Conservation (phyloP, 1,140 invertebrate genomes). For the Temnothorax longispinosus region DNA sequence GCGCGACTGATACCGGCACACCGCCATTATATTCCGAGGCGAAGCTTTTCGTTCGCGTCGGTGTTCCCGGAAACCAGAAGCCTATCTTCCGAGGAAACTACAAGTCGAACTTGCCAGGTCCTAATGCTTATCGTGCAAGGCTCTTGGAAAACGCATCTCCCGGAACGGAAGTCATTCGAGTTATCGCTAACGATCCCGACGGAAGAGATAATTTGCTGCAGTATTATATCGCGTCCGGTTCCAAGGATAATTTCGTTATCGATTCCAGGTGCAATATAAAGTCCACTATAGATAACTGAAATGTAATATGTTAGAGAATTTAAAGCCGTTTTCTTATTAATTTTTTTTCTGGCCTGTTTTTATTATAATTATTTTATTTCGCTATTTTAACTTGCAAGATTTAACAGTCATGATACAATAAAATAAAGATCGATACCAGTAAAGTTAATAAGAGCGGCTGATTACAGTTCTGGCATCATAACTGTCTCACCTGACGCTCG, state of each 20-base stretch:
- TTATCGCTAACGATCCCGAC: conserved; percentile 91
- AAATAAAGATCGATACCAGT: background rate
- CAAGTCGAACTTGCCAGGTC: conserved; percentile 86
- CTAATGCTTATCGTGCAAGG: conserved; percentile 89
- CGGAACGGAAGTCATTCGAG: conserved; percentile 90
- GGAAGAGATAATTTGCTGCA: conserved; percentile 89
- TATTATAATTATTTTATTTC: conserved; percentile 8
- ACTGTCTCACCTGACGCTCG: conserved; percentile 91
- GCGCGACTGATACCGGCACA: conserved; percentile 90
- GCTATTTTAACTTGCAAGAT: background rate
- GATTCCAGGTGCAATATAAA: conserved; percentile 87
- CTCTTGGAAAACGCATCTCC: conserved; percentile 90
- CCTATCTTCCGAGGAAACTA: conserved; percentile 91
- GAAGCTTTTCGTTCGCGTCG: conserved; percentile 89
- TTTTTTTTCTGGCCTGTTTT: background rate
- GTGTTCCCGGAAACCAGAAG: conserved; percentile 91
- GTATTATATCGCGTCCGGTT: conserved; percentile 91
- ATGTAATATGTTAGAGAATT: background rate
- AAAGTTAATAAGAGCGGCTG: conserved; percentile 41
- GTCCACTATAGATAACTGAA: conserved; percentile 4
- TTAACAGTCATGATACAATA: background rate
- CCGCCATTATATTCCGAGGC: conserved; percentile 89
- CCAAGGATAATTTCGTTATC: conserved; percentile 93
- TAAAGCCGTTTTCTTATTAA: background rate
- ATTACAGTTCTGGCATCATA: conserved; percentile 89